phyloP scores from a whole-genome alignment of 1,140 invertebrate genomes.

The Carcinoscorpius rotundicauda region DNA sequence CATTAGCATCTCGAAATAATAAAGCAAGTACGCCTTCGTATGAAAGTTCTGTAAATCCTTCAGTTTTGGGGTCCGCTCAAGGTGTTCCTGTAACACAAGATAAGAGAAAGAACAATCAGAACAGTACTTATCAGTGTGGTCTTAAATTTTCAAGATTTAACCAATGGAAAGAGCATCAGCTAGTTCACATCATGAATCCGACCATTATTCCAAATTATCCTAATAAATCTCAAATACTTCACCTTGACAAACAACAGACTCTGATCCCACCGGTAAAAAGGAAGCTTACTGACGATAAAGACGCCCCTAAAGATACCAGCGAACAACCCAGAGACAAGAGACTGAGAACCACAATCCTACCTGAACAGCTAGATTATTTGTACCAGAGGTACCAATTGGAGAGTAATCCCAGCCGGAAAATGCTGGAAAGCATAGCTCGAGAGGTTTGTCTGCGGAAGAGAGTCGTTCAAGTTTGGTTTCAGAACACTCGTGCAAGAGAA shows the following conservation, averaged over 20 bases:
- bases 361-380: conserved; percentile 91
- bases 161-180: conserved; percentile 83
- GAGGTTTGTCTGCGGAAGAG: conserved; percentile 93
- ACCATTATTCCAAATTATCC: conserved; percentile 73
- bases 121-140: conserved; percentile 48
- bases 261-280: conserved; percentile 25
- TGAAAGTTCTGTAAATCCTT: neutral
- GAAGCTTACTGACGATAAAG: conserved; percentile 36
- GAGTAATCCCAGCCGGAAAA: conserved; percentile 92
- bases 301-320: conserved; percentile 33
- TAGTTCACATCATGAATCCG: conserved; percentile 91
- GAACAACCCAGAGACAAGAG: conserved; percentile 71
- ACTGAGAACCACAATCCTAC: conserved; percentile 86
- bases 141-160: conserved; percentile 80
- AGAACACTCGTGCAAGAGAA: conserved; percentile 77
- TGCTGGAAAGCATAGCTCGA: conserved; percentile 89
- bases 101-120: conserved; percentile 9
- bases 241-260: conserved; percentile 61
- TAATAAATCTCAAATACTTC: conserved; percentile 76
- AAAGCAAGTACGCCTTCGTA: conserved; percentile 2
- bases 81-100: too few relatives aligned
- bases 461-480: conserved; percentile 94
- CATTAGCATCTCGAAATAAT: conserved; percentile 30
- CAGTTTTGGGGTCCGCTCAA: too few relatives aligned
- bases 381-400: conserved; percentile 97